Conservation (phyloP, 2,113 vertebrate genomes). For the Salminus brasiliensis region DNA sequence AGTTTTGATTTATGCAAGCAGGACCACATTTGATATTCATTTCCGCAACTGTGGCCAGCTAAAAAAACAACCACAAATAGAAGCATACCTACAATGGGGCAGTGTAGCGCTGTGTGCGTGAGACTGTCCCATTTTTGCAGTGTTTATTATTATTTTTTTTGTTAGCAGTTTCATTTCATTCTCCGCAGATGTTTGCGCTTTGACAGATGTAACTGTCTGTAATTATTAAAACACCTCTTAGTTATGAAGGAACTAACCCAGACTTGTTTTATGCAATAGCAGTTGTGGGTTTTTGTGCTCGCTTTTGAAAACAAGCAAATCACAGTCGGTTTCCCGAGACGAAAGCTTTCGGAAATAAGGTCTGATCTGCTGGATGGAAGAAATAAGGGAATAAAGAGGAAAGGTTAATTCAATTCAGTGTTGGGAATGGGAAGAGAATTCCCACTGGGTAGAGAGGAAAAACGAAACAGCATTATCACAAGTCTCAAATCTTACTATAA, state of each 20-base stretch:
- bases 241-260: conserved; percentile 61
- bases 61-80: conserved; percentile 73
- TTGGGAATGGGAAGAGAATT: background rate
- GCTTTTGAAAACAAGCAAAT: conserved; percentile 67
- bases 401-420: conserved; percentile 14
- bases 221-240: conserved; percentile 79
- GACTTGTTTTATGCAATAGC: conserved; percentile 69
- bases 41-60: conserved; percentile 75
- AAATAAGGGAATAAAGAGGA: conserved; percentile 21
- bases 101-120: conserved; percentile 66
- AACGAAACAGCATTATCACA: background rate
- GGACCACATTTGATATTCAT: conserved; percentile 78
- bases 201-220: conserved; percentile 70
- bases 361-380: conserved; percentile 21
- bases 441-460: background rate
- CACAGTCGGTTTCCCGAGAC: conserved; percentile 67
- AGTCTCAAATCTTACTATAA: conserved; percentile 9
- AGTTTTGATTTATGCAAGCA: conserved; percentile 77
- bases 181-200: conserved; percentile 72
- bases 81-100: conserved; percentile 66
- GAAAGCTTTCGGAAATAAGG: conserved; percentile 59
- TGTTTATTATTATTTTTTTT: conserved; percentile 70
- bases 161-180: conserved; percentile 62
- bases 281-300: conserved; percentile 60
- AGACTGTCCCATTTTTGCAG: conserved; percentile 77